Percentiles rank a stretch among this genome's conserved stretches.
Conservation (phyloP, 2,797 vertebrate species). For the Lateolabrax maculatus region DNA sequence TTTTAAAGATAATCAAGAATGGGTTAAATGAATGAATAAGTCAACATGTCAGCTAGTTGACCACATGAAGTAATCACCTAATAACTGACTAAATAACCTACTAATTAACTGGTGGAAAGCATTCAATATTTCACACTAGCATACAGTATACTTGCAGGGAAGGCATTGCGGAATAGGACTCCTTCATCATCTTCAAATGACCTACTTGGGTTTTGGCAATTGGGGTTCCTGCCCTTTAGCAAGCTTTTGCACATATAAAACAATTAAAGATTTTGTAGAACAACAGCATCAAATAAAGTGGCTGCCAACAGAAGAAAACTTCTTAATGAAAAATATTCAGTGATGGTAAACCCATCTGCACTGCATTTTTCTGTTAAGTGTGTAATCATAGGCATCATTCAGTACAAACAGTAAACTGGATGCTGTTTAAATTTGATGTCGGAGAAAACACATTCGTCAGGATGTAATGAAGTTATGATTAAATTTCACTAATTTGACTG, state of each 20-base stretch:
- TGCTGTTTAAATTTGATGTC: slow-evolving; percentile 53
- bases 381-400: slow-evolving; percentile 28
- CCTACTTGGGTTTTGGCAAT: slow-evolving; percentile 82
- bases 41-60: slow-evolving; percentile 48
- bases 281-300: slow-evolving; percentile 62
- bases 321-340: slow-evolving; percentile 70
- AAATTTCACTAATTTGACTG: slow-evolving; percentile 68
- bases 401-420: slow-evolving; percentile 24
- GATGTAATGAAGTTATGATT: slow-evolving; percentile 70
- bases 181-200: slow-evolving; percentile 74
- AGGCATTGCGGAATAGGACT: slow-evolving; percentile 40
- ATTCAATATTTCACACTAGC: slow-evolving; percentile 64
- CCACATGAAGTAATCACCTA: slow-evolving; percentile 32
- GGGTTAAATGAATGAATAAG: slow-evolving; percentile 42
- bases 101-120: slow-evolving; percentile 55
- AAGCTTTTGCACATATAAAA: slow-evolving; percentile 74
- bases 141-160: slow-evolving; percentile 41
- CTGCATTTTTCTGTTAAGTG: slow-evolving; percentile 15
- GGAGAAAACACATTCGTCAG: slow-evolving; percentile 47
- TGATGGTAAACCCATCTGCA: slow-evolving; percentile 49
- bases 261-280: slow-evolving; percentile 69
- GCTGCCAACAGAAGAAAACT: slow-evolving; percentile 46
- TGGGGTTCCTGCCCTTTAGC: slow-evolving; percentile 75
- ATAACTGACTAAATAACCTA: slow-evolving; percentile 44
- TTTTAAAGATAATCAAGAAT: slow-evolving; percentile 35